A percentile compares a stretch with the other conserved stretches of the same genome.
Conservation (phyloP, 2,888 invertebrate species). For the Pantelozetes paolii region DNA sequence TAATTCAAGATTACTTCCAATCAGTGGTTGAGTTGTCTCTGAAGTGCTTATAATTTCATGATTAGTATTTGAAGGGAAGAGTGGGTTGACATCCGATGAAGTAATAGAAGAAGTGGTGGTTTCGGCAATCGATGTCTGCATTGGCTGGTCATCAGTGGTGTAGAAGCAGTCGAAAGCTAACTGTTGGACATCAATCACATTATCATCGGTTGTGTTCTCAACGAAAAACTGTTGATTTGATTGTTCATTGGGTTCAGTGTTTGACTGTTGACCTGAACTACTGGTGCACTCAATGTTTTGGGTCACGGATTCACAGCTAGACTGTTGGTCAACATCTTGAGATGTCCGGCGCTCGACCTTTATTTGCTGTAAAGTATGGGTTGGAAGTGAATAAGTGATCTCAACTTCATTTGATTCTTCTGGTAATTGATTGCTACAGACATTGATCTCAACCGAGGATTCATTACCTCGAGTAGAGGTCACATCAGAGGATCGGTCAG, state of each 20-base stretch:
- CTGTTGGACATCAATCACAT: slow-evolving; percentile 7
- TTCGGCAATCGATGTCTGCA: slow-evolving; percentile 14
- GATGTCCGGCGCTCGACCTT: not conserved
- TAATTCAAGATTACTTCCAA: not conserved
- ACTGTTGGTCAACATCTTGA: not conserved
- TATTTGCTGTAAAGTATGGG: not conserved
- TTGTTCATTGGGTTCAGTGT: not conserved
- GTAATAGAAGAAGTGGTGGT: not conserved
- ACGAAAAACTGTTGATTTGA: not conserved
- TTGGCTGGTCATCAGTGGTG: slow-evolving; percentile 5
- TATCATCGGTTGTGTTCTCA: not conserved
- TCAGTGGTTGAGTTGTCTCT: not conserved
- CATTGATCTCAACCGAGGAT: not conserved
- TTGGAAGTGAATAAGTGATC: not conserved
- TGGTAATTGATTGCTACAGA: not conserved
- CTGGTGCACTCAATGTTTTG: not conserved
- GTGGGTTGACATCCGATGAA: not conserved
- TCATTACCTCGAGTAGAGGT: not conserved
- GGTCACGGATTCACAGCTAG: not conserved
- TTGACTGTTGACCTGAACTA: not conserved
- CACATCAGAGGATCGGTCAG: not conserved
- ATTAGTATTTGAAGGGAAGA: too few species aligned
- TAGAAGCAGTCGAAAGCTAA: slow-evolving; percentile 17
- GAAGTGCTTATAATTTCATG: not conserved
- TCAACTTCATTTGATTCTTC: not conserved